Conservation (phyloP, 2,797 vertebrate genomes). For the Myotis pilosus region DNA sequence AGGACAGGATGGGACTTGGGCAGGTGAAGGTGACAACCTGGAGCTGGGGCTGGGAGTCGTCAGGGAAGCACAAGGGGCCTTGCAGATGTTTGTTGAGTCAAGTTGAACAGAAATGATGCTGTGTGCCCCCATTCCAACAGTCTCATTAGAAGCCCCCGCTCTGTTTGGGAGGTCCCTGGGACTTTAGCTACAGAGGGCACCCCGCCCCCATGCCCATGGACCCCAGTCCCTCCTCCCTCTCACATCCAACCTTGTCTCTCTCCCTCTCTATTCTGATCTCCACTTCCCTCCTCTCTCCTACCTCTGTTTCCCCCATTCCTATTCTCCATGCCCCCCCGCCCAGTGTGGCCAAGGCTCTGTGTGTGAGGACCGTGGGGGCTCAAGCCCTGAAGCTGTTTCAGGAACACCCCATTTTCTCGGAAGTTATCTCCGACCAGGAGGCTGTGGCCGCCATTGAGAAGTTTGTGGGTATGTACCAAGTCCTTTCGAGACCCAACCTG, state of each 20-base stretch:
- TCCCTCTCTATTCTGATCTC: too few species aligned
- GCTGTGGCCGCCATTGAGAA: conserved; percentile 88
- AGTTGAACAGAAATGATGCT: neutral
- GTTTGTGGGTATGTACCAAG: conserved; percentile 86
- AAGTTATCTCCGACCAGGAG: conserved; percentile 89
- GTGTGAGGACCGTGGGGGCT: conserved; percentile 85
- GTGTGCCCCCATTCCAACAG: neutral
- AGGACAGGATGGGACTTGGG: neutral
- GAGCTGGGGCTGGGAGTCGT: neutral
- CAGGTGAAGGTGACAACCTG: neutral
- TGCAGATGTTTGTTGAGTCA: neutral
- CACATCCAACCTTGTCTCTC: neutral
- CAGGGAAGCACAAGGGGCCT: neutral
- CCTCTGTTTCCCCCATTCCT: neutral
- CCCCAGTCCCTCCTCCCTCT: neutral
- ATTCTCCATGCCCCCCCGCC: neutral
- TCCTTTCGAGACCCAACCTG: too few species aligned
- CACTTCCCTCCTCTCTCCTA: neutral
- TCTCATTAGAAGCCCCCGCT: neutral
- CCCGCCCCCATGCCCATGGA: neutral
- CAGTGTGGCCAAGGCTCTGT: conserved; percentile 90
- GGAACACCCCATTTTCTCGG: conserved; percentile 87
- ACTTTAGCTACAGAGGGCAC: neutral
- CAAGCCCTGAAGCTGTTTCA: conserved; percentile 88
- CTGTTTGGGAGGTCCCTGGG: neutral